A percentile compares a stretch with the other conserved stretches of the same genome.
Conservation (phyloP, 1,140 invertebrate genomes). For the Drosophila chauvacae region DNA sequence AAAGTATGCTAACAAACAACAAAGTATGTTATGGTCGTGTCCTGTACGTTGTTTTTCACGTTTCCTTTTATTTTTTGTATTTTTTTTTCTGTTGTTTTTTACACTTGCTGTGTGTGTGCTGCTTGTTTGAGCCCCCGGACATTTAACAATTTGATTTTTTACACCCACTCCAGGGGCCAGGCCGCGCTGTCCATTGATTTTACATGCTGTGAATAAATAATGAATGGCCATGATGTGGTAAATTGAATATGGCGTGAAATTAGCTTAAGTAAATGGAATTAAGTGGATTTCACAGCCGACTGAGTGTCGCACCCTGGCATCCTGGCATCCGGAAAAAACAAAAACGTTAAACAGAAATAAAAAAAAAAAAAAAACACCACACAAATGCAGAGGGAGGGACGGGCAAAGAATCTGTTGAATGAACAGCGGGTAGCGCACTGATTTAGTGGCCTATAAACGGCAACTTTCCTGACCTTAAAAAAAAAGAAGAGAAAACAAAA, state of each 20-base stretch:
- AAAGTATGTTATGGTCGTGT: conserved; percentile 3
- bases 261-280: conserved; percentile 84
- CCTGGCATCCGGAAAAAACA: conserved; percentile 8
- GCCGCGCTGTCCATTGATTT: conserved; percentile 68
- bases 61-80: conserved; percentile 13
- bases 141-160: conserved; percentile 77
- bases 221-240: conserved; percentile 81
- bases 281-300: conserved; percentile 76
- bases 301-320: conserved; percentile 34
- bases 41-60: background rate
- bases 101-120: background rate
- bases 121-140: conserved; percentile 19
- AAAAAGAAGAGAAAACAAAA: background rate
- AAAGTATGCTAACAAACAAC: background rate
- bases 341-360: background rate
- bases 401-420: conserved; percentile 19
- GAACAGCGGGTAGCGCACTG: conserved; percentile 24
- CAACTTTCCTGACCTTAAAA: conserved; percentile 30
- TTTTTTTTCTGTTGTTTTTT: background rate
- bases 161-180: conserved; percentile 2
- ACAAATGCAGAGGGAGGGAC: background rate
- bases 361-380: background rate
- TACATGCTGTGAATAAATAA: conserved; percentile 83
- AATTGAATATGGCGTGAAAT: conserved; percentile 83
- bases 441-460: conserved; percentile 60